phyloP scores from a whole-genome alignment of 1,140 invertebrate species.

The Dreissena rostriformis region DNA sequence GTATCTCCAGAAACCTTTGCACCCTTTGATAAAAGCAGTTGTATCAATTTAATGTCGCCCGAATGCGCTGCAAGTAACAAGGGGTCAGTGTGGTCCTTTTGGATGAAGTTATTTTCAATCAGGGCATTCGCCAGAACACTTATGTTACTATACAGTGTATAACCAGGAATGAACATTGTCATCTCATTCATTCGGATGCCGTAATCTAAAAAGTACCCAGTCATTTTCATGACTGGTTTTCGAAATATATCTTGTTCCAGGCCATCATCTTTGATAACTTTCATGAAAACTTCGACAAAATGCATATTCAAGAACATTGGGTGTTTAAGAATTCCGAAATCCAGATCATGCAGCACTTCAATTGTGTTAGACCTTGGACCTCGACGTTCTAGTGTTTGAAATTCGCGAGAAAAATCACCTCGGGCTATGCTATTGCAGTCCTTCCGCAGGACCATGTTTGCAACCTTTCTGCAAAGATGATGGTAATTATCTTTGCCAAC shows the following conservation, averaged over 20 bases:
- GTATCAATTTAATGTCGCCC: not conserved
- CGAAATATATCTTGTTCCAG: not conserved
- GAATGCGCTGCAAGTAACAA: conserved; percentile 37
- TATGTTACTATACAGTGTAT: conserved; percentile 16
- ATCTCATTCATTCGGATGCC: conserved; percentile 14
- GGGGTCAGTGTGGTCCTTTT: conserved; percentile 1
- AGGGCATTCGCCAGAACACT: conserved; percentile 14
- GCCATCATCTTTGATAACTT: not conserved
- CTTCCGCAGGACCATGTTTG: conserved; percentile 16
- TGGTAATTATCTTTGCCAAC: not conserved
- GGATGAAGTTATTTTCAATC: not conserved
- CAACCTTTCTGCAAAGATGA: conserved; percentile 9
- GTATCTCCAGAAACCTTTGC: conserved; percentile 30
- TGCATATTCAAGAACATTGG: not conserved
- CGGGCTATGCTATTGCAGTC: conserved; percentile 13
- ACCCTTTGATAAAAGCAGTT: conserved; percentile 9
- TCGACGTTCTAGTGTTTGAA: not conserved
- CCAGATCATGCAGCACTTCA: not conserved
- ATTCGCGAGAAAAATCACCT: not conserved
- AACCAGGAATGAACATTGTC: conserved; percentile 23
- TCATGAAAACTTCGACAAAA: conserved; percentile 23
- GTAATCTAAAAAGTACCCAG: conserved; percentile 35
- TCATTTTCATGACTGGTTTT: conserved; percentile 31
- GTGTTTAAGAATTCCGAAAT: conserved; percentile 41
- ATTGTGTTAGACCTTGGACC: conserved; percentile 6